A percentile compares a stretch with the other conserved stretches of the same genome.
phyloP scores from a whole-genome alignment of 1,140 invertebrate genomes.

The Proales similis region DNA sequence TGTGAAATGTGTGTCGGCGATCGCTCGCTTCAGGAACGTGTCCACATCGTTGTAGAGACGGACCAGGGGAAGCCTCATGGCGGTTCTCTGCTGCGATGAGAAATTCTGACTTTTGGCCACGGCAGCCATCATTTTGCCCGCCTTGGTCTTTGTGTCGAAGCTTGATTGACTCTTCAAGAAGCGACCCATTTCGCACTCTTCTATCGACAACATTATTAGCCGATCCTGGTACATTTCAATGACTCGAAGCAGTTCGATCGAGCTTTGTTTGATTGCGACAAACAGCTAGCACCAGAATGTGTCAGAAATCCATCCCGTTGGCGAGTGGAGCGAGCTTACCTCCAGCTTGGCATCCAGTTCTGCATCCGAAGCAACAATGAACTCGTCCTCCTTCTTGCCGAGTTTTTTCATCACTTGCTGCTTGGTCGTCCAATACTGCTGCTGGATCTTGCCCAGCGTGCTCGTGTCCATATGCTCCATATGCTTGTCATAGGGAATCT shows the following conservation, averaged over 20 bases:
- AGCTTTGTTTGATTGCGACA: constrained; percentile 85
- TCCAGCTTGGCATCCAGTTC: constrained; percentile 94
- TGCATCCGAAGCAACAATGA: constrained; percentile 86
- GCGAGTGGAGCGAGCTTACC: constrained; percentile 42
- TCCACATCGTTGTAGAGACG: constrained; percentile 79
- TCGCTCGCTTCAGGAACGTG: constrained; percentile 84
- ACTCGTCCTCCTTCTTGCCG: constrained; percentile 94
- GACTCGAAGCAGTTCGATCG: constrained; percentile 73
- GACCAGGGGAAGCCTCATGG: constrained; percentile 73
- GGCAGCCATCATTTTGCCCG: constrained; percentile 83
- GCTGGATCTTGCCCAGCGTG: constrained; percentile 72
- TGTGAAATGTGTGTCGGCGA: constrained; percentile 82
- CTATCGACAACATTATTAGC: constrained; percentile 82
- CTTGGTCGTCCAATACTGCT: constrained; percentile 96
- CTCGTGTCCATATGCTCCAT: constrained; percentile 56
- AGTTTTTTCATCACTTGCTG: constrained; percentile 86
- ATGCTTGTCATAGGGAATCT: constrained; percentile 46
- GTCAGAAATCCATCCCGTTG: neutral
- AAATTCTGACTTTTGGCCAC: constrained; percentile 88
- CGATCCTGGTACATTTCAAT: constrained; percentile 90
- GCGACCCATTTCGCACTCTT: constrained; percentile 85
- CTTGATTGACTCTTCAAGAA: constrained; percentile 92
- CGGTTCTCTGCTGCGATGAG: constrained; percentile 84
- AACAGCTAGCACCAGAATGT: constrained; percentile 60
- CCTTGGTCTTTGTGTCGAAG: constrained; percentile 68